phyloP scores from a whole-genome alignment of 2,888 invertebrate species.

The Ypsolopha scabrella region DNA sequence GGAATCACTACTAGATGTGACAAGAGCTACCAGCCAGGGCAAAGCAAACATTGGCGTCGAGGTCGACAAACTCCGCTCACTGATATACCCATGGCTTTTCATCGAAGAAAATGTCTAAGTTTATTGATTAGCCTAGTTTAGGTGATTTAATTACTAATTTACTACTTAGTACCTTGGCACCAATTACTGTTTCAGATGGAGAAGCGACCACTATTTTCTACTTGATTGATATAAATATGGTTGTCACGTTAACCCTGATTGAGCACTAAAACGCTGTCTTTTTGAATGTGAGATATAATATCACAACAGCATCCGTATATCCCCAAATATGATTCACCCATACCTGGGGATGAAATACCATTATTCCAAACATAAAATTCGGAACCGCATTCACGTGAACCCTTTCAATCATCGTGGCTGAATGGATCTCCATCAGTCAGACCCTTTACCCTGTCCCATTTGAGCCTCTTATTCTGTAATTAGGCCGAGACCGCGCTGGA shows the following conservation, averaged over 20 bases:
- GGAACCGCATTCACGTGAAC: constrained; percentile 24
- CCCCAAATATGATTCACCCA: constrained; percentile 23
- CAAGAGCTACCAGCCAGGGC: not conserved
- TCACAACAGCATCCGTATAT: not conserved
- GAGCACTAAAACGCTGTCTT: not conserved
- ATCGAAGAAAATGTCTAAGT: constrained; percentile 6
- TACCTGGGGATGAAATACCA: constrained; percentile 38
- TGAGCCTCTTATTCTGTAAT: constrained; percentile 43
- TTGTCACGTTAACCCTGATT: not conserved
- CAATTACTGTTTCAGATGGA: too few species aligned
- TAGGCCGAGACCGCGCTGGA: constrained; percentile 40
- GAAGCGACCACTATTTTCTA: too few species aligned
- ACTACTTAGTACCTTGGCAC: constrained; percentile 14
- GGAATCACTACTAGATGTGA: constrained; percentile 20
- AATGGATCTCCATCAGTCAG: constrained; percentile 53
- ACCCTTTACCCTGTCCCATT: constrained; percentile 35
- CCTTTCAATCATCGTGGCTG: constrained; percentile 52
- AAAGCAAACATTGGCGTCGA: constrained; percentile 34
- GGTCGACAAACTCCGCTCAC: constrained; percentile 46
- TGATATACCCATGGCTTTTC: constrained; percentile 15
- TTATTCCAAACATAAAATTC: constrained; percentile 16
- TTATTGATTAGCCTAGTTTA: constrained; percentile 38
- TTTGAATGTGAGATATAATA: not conserved
- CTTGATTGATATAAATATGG: not conserved
- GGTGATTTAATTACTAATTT: constrained; percentile 34